Evolutionary conservation across 2,888 invertebrate genomes (phyloP).

Genomic region (Ophion costatus): DNA sequence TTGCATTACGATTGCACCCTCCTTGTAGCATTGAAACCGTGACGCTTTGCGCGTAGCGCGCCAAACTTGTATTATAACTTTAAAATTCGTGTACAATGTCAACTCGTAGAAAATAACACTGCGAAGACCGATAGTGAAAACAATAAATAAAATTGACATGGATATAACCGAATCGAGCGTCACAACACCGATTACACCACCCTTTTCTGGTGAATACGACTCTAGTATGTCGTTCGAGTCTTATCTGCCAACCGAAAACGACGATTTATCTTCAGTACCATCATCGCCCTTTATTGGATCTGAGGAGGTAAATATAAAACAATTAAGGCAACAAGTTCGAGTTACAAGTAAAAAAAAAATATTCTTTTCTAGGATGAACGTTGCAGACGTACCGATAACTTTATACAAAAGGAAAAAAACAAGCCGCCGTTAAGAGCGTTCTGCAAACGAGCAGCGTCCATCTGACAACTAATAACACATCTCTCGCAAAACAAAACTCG

Average conservation of each 20-base stretch:
- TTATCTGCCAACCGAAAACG: background rate
- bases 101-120: constrained; percentile 1
- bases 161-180: too few species aligned
- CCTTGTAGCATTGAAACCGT: constrained; percentile 5
- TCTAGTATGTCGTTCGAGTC: too few species aligned
- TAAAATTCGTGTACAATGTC: constrained; percentile 3
- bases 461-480: background rate
- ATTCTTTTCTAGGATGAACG: too few species aligned
- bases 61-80: constrained; percentile 16
- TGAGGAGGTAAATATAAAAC: background rate
- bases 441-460: constrained; percentile 5
- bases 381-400: too few species aligned
- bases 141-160: constrained; percentile 6
- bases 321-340: background rate
- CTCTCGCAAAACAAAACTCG: constrained; percentile 10
- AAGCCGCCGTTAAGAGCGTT: background rate
- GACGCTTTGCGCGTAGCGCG: constrained; percentile 1
- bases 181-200: too few species aligned
- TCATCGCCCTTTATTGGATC: constrained; percentile 1
- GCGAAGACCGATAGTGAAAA: constrained; percentile 7
- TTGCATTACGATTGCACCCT: constrained; percentile 12
- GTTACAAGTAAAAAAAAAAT: background rate
- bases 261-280: constrained; percentile 2
- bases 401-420: constrained; percentile 2
- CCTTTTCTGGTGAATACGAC: too few species aligned